phyloP scores from a whole-genome alignment of 2,797 vertebrate species.

The Pseudochirops cupreus region DNA sequence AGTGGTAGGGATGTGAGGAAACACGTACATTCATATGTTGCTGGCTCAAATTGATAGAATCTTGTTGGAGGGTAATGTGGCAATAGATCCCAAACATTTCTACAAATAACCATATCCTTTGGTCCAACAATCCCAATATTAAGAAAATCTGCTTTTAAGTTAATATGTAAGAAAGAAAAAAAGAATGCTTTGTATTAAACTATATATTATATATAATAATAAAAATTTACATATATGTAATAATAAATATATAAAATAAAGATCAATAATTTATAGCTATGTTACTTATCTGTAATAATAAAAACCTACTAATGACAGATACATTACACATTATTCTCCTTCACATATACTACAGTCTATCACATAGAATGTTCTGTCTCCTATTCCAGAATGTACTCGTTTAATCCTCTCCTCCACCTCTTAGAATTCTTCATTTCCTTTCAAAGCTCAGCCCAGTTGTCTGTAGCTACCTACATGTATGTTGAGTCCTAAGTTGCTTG shows the following conservation, averaged over 20 bases:
- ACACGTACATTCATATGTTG: neutral
- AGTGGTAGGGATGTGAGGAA: neutral
- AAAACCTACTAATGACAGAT: neutral
- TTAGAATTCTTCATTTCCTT: neutral
- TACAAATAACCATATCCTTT: neutral
- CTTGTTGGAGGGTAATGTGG: neutral
- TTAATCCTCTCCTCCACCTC: neutral
- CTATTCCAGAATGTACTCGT: neutral
- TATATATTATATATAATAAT: neutral
- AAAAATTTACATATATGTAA: neutral
- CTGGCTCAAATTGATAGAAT: neutral
- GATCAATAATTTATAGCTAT: too few species aligned
- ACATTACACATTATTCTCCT: neutral
- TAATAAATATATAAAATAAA: neutral
- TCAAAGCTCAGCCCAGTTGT: neutral
- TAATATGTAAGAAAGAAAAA: neutral
- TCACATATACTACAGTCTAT: neutral
- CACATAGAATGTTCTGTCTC: neutral
- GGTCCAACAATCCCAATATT: neutral
- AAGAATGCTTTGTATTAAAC: neutral
- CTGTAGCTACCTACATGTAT: neutral
- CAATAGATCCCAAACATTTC: neutral
- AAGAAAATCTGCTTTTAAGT: neutral
- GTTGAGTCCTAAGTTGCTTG: neutral
- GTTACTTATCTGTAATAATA: too few species aligned